Evolutionary conservation across 2,113 vertebrate species (phyloP), one percentile per base, ranked within the genome.

Genomic region (Jacana jacana): DNA sequence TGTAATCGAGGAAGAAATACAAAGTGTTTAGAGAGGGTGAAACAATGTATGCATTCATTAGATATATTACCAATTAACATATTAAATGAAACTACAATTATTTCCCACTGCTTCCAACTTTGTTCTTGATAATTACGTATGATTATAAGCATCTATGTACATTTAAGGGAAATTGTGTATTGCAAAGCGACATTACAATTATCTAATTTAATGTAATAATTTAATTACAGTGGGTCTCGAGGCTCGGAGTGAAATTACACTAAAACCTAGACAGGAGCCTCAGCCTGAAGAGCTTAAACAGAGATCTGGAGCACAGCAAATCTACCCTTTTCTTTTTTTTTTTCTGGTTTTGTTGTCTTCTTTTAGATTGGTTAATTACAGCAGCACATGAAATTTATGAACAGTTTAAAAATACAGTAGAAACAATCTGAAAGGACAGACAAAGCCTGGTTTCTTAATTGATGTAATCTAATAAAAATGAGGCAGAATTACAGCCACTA

Each of bases 401-500:
- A 65, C 23, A 69, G 84, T 75, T 95, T 84, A 84, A 89, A 94
- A 93, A 94, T 68, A 79, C 11, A 13, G 65, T 51, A 76, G 81
- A 91, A 97, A 86, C 65, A 81, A 86, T 81, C 57, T 76, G 70
- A 93, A 91, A 92, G 73, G 72, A 94, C 86, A 94, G 88, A 72
- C 65, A 69, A 95, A 91, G 92, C 65, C 91, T 96, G 88, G 80
- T 69, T 94, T 84, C 91, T 96, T 96, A 95, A 95, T 89, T 76
- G 77, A 85, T 81, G 69, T 76, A 96, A 95, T 93, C 86, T 93
- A 95, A 96, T 96, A 84, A 92, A 91, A 95, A 92, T 39, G 83
- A 96, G 61, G 77, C 54, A 97, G 92, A 94, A 91, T 93, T 93
- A 94, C 30, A 91, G 83, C 83, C 57, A 23, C 80, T 92, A 65